These are phyloP conservation scores for Conus betulinus DNA, from an alignment of 1,140 invertebrate genomes.

Conservation along the genomic window DNA sequence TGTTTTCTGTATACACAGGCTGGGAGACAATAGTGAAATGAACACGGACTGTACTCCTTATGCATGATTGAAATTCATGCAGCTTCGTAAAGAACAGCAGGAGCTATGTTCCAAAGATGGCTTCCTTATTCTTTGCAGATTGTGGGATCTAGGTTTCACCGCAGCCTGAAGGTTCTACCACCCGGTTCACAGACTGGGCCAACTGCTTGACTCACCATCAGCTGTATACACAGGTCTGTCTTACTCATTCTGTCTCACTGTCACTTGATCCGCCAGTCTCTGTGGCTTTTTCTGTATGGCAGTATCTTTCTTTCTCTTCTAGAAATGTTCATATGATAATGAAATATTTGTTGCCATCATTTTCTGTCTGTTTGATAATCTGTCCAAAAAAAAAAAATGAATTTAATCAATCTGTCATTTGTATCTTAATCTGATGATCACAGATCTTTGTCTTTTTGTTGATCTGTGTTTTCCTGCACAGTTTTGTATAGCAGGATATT, in stretches of 20 bases:
- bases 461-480: too few relatives aligned
- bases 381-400: too few relatives aligned
- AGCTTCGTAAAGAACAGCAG: neutral
- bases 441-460: too few relatives aligned
- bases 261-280: neutral
- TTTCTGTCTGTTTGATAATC: too few relatives aligned
- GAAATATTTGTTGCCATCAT: neutral
- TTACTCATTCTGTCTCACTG: neutral
- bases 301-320: neutral
- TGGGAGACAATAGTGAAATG: neutral
- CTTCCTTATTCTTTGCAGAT: slow-evolving; percentile 65
- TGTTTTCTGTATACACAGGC: neutral
- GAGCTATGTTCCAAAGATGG: too few relatives aligned
- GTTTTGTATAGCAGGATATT: too few relatives aligned
- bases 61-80: neutral
- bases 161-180: slow-evolving; percentile 79
- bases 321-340: neutral
- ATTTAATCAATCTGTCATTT: too few relatives aligned
- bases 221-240: slow-evolving; percentile 78
- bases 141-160: slow-evolving; percentile 71
- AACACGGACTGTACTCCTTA: neutral
- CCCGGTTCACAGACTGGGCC: slow-evolving; percentile 84
- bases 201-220: slow-evolving; percentile 80
- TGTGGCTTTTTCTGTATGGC: neutral
- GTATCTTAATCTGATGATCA: too few relatives aligned